Base-by-base conservation (phyloP, 2,113 vertebrate genomes). In the Morone chrysops region DNA sequence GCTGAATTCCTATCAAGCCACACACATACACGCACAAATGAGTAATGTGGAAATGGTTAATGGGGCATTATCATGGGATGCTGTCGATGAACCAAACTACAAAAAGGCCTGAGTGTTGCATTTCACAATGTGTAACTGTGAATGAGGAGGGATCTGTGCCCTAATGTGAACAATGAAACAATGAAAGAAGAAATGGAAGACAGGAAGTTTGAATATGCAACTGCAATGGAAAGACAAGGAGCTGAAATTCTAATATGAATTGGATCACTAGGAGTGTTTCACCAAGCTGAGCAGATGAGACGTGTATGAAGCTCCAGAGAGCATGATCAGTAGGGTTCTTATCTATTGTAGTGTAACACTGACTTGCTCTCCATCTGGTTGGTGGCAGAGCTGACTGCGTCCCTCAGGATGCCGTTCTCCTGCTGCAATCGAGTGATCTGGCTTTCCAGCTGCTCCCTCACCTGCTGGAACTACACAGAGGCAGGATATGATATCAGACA, bases 311-410 rank as follows among this genome's bases (percentile, higher is more conserved):
- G 8, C 31, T 70, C 51, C 18, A 13, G 12, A 47, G 4, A 18
- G 59, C 12, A 9, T 47, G 51, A 71, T 20, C 43, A 76, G 48
- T 22, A 10, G 25, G 25, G 6, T 60, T 59, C 2, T 48, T 16
- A 50, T 70, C 48, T 25, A 60, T 3, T n/a, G 25, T 43, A 31
- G 6, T 53, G 63, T 4, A 51, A 41, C 45, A 97, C 97, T 92
- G 94, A 99, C 98, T 99, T 99, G 96, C 93, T 99, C 93, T 99
- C 98, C 95, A 99, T 97, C 90, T 98, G 97, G 89, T 96, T 98
- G 91, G 97, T 96, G 79, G 98, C 97, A n/a, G 97, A 97, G 93
- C 98, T 99, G 93, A 99, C 98, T 70, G 98, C 98, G 87, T 99
- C 98, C 93, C 98, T 96, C 89, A 99, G 93, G 90, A 99, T 99